These are phyloP conservation scores for Arrhamphus sclerolepis DNA, from an alignment of 2,797 vertebrate genomes.

Conservation along the genomic window DNA sequence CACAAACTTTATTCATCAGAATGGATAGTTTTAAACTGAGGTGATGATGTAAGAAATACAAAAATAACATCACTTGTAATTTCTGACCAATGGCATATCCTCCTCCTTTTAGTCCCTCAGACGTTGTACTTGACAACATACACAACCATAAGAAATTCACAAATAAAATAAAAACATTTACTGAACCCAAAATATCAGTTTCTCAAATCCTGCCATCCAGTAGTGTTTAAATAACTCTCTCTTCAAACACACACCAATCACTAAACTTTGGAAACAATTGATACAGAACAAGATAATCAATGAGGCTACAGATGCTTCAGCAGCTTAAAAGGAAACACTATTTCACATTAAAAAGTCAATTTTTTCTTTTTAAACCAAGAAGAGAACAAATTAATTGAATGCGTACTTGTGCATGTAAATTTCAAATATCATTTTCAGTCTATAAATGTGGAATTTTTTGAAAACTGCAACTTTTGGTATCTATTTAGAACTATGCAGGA, in stretches of 20 bases:
- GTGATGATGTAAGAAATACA: constrained; percentile 66
- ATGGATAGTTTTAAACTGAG: constrained; percentile 64
- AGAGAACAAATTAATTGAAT: constrained; percentile 14
- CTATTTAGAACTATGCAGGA: constrained; percentile 15
- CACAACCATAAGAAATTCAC: constrained; percentile 50
- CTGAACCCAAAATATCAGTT: constrained; percentile 43
- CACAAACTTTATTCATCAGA: constrained; percentile 68
- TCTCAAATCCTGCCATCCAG: constrained; percentile 47
- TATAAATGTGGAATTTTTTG: constrained; percentile 14
- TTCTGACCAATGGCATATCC: constrained; percentile 35
- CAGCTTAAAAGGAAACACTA: constrained; percentile 49
- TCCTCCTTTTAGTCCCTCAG: constrained; percentile 47
- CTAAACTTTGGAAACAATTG: constrained; percentile 60
- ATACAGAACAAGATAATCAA: constrained; percentile 43
- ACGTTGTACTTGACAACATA: constrained; percentile 40
- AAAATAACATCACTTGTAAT: constrained; percentile 59
- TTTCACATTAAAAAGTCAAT: constrained; percentile 64
- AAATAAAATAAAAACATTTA: constrained; percentile 54
- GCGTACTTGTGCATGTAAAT: constrained; percentile 29
- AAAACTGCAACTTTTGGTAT: constrained; percentile 27
- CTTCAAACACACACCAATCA: constrained; percentile 72
- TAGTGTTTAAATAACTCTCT: constrained; percentile 71
- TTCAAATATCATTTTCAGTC: constrained; percentile 26
- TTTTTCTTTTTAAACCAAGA: constrained; percentile 34
- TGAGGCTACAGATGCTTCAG: constrained; percentile 39